Evolutionary conservation across 2,797 vertebrate genomes (phyloP).

Genomic region (Staurois parvus): DNA sequence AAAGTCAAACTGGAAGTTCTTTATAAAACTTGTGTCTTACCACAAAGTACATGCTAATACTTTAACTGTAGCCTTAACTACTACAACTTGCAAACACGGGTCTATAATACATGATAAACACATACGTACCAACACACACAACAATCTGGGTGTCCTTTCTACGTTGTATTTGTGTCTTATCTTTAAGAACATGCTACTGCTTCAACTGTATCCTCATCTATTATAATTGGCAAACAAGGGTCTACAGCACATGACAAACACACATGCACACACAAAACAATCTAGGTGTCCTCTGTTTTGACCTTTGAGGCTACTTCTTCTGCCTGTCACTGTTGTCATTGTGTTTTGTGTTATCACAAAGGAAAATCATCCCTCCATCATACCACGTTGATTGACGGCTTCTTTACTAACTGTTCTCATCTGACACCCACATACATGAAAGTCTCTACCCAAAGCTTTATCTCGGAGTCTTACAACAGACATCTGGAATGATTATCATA

Average conservation of each 20-base stretch:
- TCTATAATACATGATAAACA: neutral
- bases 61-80: neutral
- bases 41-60: neutral
- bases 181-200: neutral
- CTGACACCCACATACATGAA: constrained; percentile 8
- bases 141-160: neutral
- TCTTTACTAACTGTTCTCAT: neutral
- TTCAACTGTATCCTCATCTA: neutral
- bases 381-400: neutral
- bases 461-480: neutral
- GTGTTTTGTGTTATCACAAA: constrained; percentile 36
- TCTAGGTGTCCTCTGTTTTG: neutral
- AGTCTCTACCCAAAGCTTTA: neutral
- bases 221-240: neutral
- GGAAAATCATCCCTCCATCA: constrained; percentile 6
- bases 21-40: neutral
- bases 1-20: neutral
- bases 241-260: neutral
- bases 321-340: constrained; percentile 23
- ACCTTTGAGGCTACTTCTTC: constrained; percentile 13
- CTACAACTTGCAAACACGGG: neutral
- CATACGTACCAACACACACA: neutral
- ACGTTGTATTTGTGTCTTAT: too few species aligned
- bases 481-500: neutral
- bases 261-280: neutral